Conservation (phyloP, 2,797 vertebrate species). For the Halcyon badia region DNA sequence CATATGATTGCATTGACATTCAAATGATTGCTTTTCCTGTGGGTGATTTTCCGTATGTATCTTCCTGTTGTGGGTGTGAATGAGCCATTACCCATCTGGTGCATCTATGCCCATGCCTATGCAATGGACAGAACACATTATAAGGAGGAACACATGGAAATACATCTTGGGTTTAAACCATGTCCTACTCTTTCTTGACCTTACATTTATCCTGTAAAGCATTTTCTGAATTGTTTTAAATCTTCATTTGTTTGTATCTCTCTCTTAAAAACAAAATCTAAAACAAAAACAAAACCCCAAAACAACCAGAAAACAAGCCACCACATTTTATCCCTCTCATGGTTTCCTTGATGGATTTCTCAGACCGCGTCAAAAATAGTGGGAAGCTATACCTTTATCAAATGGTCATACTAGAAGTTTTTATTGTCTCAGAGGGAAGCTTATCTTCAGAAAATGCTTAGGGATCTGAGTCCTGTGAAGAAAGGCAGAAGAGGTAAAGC, state of each 20-base stretch:
- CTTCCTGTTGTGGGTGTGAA: slow-evolving; percentile 20
- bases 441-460: neutral
- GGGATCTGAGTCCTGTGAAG: neutral
- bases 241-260: neutral
- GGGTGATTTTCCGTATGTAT: neutral
- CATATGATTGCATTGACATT: neutral
- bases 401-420: neutral
- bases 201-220: neutral
- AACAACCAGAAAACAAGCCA: neutral
- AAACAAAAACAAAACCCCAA: too few species aligned
- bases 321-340: neutral
- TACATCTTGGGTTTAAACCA: neutral
- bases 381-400: neutral
- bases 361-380: neutral
- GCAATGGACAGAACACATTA: neutral
- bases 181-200: neutral
- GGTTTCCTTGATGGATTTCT: neutral
- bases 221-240: neutral
- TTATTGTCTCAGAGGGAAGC: neutral
- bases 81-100: neutral
- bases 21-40: neutral
- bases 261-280: neutral
- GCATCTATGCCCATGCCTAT: neutral
- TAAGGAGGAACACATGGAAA: neutral
- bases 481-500: neutral